Evolutionary conservation across 53 echinoderm and acorn worm genomes (phyloP).

Genomic region (Apostichopus leukothele): DNA sequence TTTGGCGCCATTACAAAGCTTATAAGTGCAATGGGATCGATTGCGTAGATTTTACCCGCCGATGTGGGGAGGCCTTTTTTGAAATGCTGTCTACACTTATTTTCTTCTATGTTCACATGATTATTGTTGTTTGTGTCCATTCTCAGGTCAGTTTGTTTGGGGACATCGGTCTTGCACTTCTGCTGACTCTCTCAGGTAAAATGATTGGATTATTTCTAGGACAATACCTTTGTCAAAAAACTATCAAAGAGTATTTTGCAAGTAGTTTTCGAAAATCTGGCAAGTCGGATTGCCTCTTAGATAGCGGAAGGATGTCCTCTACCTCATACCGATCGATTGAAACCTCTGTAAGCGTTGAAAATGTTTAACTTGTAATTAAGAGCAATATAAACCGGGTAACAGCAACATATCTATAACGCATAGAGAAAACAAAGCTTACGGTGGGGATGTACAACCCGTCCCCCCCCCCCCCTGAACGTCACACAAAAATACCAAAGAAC

Average conservation of each 20-base stretch:
- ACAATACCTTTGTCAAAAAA: constrained; percentile 27
- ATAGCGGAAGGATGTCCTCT: background rate
- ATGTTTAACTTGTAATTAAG: too few relatives aligned
- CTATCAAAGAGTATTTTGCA: background rate
- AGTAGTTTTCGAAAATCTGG: background rate
- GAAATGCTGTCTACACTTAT: background rate
- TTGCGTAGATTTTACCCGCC: background rate
- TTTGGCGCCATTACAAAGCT: constrained; percentile 1
- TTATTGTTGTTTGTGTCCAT: background rate
- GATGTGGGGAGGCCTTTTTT: background rate
- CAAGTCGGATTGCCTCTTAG: background rate
- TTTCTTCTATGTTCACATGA: background rate
- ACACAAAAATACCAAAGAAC: too few relatives aligned
- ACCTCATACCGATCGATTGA: background rate
- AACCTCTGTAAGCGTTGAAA: background rate
- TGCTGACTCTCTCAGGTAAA: constrained; percentile 5
- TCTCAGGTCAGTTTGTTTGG: background rate
- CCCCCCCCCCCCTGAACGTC: too few relatives aligned
- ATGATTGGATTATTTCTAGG: constrained; percentile 23
- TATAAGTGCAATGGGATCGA: background rate
- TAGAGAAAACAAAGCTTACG: too few relatives aligned
- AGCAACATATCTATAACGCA: too few relatives aligned
- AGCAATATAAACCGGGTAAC: too few relatives aligned
- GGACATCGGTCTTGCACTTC: background rate
- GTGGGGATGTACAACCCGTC: too few relatives aligned